Base-by-base conservation (phyloP, 2,113 vertebrate genomes). In the Charina bottae region DNA sequence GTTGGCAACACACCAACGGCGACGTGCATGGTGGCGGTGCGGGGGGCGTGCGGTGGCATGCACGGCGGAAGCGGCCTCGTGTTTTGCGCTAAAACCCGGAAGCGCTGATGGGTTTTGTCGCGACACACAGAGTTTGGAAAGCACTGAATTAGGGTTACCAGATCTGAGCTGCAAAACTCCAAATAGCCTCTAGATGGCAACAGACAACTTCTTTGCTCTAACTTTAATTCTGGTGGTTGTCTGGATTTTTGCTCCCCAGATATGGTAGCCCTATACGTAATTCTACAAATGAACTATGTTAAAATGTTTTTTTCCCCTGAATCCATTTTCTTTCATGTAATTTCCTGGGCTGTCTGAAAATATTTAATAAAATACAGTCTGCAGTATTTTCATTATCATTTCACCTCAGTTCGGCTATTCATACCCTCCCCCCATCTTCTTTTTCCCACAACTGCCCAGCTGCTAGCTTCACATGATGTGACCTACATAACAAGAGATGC, bases 401-500 rank as follows among this genome's bases (percentile, higher is more conserved):
- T 92, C 88, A 87, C 90, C n/a, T 85, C 33, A 78, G 72, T n/a
- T 56, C 23, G 89, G 85, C 85, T 85, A 26, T 92, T 72, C 24
- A 12, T 42, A 13, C 58, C 78, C 15, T 55, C 72, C n/a, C 42
- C 86, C 46, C 49, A 49, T 49, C 49, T 49, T 49, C 49, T 49
- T 49, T 93, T 95, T 91, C 84, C 87, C 95, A 89, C 93, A 92
- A 96, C 92, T 24, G 58, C 87, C 96, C 95, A 96, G 94, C 92
- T 96, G 93, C 94, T 96, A 86, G 93, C 93, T 96, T 97, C 89
- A 94, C 95, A 95, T 95, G 93, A 96, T 96, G 94, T 97, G 96
- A 97, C 96, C 96, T 97, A 97, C 93, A 96, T 96, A 97, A 96
- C 92, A 96, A 96, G 93, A 96, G 96, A 96, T 93, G 90, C 92